Conservation (phyloP, 2,113 vertebrate genomes). For the Myodes glareolus region DNA sequence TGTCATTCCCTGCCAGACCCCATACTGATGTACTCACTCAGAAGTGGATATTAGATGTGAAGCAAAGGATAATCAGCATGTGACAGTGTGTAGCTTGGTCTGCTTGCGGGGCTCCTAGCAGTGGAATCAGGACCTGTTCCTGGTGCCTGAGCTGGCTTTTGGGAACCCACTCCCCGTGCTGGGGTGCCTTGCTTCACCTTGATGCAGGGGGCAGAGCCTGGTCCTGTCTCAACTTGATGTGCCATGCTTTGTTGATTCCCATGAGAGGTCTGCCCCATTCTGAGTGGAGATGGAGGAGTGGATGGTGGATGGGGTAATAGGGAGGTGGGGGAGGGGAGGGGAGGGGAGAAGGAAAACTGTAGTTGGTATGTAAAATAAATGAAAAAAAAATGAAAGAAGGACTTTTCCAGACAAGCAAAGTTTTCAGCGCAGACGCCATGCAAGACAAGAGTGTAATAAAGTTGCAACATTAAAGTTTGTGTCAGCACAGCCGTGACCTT, state of each 20-base stretch:
- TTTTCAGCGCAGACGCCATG: rapidly evolving
- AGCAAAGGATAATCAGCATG: too few relatives aligned
- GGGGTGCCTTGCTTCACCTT: background rate
- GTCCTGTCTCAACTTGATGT: background rate
- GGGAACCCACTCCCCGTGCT: background rate
- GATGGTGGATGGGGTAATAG: background rate
- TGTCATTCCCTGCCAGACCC: background rate
- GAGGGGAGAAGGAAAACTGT: background rate
- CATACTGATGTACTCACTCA: background rate
- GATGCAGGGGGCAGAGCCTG: background rate
- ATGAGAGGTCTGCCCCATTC: too few relatives aligned
- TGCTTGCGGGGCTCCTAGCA: background rate
- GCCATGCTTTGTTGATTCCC: background rate
- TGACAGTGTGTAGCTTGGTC: background rate
- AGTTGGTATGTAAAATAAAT: background rate
- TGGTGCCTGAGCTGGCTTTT: background rate
- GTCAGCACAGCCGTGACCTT: background rate
- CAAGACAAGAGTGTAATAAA: background rate
- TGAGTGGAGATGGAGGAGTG: background rate
- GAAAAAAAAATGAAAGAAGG: background rate
- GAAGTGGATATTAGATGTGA: too few relatives aligned
- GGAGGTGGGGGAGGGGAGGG: too few relatives aligned
- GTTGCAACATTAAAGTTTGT: background rate
- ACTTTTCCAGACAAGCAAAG: background rate
- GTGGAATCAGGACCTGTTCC: background rate